A percentile compares a stretch with the other conserved stretches of the same genome.
These are phyloP conservation scores for Dendroctonus valens DNA, from an alignment of 1,140 invertebrate genomes.

Conservation along the genomic window DNA sequence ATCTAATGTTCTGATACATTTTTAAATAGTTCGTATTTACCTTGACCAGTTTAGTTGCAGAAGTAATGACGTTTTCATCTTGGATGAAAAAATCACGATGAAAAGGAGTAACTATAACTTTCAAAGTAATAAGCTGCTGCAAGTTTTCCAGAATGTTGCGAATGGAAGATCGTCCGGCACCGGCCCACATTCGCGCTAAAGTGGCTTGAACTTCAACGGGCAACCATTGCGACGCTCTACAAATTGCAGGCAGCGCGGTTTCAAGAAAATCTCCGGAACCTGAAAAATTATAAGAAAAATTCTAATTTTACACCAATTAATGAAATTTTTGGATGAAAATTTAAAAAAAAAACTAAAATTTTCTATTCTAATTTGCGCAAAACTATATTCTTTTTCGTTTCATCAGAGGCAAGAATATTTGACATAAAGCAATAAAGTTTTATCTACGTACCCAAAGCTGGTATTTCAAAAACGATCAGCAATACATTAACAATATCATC, in stretches of 20 bases:
- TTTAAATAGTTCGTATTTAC: no score
- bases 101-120: conserved; percentile 75
- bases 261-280: conserved; percentile 79
- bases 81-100: conserved; percentile 74
- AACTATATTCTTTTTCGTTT: neutral
- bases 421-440: neutral
- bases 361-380: neutral
- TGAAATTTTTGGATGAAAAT: no score
- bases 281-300: conserved; percentile 43
- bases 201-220: conserved; percentile 76
- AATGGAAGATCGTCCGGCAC: conserved; percentile 67
- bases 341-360: conserved; percentile 7
- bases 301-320: no score
- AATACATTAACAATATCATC: conserved; percentile 73
- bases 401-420: neutral
- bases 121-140: conserved; percentile 83
- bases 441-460: conserved; percentile 63
- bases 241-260: conserved; percentile 76
- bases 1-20: no score
- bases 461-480: conserved; percentile 86
- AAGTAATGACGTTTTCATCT: conserved; percentile 77
- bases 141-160: conserved; percentile 73
- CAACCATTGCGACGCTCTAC: conserved; percentile 72
- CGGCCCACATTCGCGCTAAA: conserved; percentile 76
- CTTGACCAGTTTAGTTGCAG: conserved; percentile 81